Percentiles rank a stretch among this genome's conserved stretches.
These are phyloP conservation scores for Maccullochella peelii DNA, from an alignment of 2,113 vertebrate species.

Conservation along the genomic window DNA sequence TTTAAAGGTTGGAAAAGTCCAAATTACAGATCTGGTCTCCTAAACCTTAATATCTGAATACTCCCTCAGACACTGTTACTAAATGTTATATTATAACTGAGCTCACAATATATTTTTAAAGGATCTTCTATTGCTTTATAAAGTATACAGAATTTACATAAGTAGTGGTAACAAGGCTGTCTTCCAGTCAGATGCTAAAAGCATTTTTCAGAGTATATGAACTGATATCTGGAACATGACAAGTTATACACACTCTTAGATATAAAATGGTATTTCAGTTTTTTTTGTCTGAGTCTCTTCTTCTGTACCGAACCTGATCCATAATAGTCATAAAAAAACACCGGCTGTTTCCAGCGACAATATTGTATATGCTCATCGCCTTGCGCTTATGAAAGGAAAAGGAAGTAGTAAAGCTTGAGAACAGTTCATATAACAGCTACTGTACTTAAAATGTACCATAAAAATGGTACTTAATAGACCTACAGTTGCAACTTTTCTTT, in stretches of 20 bases:
- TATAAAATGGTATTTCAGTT: neutral
- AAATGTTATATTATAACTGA: neutral
- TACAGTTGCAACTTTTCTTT: neutral
- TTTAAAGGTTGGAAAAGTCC: neutral
- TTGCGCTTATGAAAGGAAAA: slow-evolving; percentile 37
- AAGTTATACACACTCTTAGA: neutral
- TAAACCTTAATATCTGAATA: neutral
- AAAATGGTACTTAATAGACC: slow-evolving; percentile 7
- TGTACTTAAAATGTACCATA: slow-evolving; percentile 37
- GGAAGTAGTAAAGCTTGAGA: slow-evolving; percentile 65
- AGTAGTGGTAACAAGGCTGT: rapidly evolving
- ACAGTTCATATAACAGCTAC: slow-evolving; percentile 24
- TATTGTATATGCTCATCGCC: neutral
- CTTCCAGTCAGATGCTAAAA: neutral
- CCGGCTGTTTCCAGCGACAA: slow-evolving; percentile 12
- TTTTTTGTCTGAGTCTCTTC: neutral
- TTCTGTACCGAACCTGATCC: slow-evolving; percentile 4
- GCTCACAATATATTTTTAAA: neutral
- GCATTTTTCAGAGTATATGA: neutral
- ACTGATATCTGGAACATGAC: neutral
- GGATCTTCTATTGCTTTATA: neutral
- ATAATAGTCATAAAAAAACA: slow-evolving; percentile 18
- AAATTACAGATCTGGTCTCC: neutral
- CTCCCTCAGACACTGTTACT: neutral
- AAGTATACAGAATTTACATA: slow-evolving; percentile 27